Evolutionary conservation across 1,140 invertebrate species (phyloP).

Genomic region (Trichonephila clavipes): DNA sequence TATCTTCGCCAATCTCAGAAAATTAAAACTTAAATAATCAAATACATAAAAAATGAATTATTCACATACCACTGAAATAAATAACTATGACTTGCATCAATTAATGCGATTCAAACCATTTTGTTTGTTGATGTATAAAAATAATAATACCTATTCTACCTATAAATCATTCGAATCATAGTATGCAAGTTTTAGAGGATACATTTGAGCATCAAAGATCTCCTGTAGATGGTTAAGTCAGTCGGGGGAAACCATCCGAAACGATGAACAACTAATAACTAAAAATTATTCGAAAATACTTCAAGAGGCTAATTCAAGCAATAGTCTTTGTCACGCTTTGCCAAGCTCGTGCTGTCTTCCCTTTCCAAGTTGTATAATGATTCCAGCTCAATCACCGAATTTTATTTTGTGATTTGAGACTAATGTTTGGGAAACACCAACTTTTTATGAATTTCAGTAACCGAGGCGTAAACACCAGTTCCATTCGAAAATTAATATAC

Average conservation of each 20-base stretch:
- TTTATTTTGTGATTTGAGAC: neutral
- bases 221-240: neutral
- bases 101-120: neutral
- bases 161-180: neutral
- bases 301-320: neutral
- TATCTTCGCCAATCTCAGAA: too few relatives aligned
- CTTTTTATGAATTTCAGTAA: neutral
- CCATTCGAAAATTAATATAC: neutral
- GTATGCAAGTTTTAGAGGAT: neutral
- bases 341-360: neutral
- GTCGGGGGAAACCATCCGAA: neutral
- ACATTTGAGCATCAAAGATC: neutral
- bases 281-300: neutral
- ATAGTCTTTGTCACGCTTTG: neutral
- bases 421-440: neutral
- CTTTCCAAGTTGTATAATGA: neutral
- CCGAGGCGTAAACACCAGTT: neutral
- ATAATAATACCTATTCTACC: neutral
- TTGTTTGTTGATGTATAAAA: neutral
- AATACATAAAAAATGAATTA: neutral
- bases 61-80: neutral
- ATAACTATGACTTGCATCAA: neutral
- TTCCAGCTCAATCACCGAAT: neutral
- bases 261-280: neutral
- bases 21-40: too few relatives aligned